Evolutionary conservation across 2,113 vertebrate genomes (phyloP), one percentile per base, ranked within the genome.

Genomic region (Brachionichthys hirsutus): DNA sequence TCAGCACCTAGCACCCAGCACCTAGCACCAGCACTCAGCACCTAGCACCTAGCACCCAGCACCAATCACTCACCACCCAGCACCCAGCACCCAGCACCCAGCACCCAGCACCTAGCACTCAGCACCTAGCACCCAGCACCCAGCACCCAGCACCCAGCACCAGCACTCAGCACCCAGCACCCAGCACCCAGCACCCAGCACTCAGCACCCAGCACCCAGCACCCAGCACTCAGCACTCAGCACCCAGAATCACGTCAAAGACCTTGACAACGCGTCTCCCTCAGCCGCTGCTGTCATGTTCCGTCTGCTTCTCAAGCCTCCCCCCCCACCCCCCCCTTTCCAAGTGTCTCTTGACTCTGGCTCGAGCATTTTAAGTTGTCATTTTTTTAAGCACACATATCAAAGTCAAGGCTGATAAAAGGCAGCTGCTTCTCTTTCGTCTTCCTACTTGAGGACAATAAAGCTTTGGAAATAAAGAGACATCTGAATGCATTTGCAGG

Each of bases 321-420:
- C n/a, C 3, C 20, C 24, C 8, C 3, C 3, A 3, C 12, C 9
- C 43, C 34, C 45, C 41, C n/a, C 38, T 48, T n/a, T 24, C 22
- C 62, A 54, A 70, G 75, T 56, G 51, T 69, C 64, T 81, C 81
- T 62, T 38, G 65, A 84, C 77, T 77, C 54, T 30, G 76, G 71
- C 70, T 64, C 38, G 49, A 73, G 77, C 77, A 53, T 83, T 87
- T 83, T 83, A 84, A 88, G 67, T 87, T 85, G 80, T 87, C 82
- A 83, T 85, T 88, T 90, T 82, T 90, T 86, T 77, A 91, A 91
- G 83, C 86, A 89, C 83, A 88, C 84, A 86, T 89, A 89, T 90
- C 89, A 90, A 90, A 88, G 83, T 62, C 52, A 54, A 13, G 41
- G 56, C 51, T 34, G 14, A 11, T 41, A 49, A 40, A 56, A 81